phyloP scores from a whole-genome alignment of 2,113 vertebrate species.

The Pavo muticus region DNA sequence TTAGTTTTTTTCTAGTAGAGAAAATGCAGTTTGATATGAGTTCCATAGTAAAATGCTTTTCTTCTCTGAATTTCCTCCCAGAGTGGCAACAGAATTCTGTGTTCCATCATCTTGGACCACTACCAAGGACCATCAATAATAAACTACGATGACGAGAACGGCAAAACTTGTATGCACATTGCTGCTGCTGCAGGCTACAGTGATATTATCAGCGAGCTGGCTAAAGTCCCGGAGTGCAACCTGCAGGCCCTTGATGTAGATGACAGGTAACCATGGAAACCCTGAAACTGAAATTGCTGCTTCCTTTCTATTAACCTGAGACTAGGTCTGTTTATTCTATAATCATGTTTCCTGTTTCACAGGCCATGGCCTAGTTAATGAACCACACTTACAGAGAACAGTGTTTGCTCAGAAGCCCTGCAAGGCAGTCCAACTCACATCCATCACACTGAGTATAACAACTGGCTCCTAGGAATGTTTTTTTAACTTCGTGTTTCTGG shows the following conservation, averaged over 20 bases:
- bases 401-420: neutral
- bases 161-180: conserved; percentile 88
- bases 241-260: conserved; percentile 90
- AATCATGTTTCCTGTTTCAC: neutral
- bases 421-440: neutral
- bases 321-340: conserved; percentile 15
- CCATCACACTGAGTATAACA: neutral
- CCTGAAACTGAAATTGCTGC: conserved; percentile 27
- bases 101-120: conserved; percentile 88
- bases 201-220: conserved; percentile 87
- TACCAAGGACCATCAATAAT: conserved; percentile 85
- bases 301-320: conserved; percentile 41
- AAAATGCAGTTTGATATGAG: neutral
- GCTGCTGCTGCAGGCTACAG: conserved; percentile 87
- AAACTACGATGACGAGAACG: conserved; percentile 90
- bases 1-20: neutral
- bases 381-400: neutral
- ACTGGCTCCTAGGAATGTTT: neutral
- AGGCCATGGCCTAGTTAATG: conserved; percentile 4
- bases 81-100: conserved; percentile 87
- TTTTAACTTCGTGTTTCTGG: neutral
- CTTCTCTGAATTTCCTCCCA: conserved; percentile 61
- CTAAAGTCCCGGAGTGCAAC: conserved; percentile 87
- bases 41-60: neutral
- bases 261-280: conserved; percentile 83